Evolutionary conservation across 2,888 invertebrate genomes (phyloP), one percentile per base, ranked within the genome.

Genomic region (Homarus gammarus): DNA sequence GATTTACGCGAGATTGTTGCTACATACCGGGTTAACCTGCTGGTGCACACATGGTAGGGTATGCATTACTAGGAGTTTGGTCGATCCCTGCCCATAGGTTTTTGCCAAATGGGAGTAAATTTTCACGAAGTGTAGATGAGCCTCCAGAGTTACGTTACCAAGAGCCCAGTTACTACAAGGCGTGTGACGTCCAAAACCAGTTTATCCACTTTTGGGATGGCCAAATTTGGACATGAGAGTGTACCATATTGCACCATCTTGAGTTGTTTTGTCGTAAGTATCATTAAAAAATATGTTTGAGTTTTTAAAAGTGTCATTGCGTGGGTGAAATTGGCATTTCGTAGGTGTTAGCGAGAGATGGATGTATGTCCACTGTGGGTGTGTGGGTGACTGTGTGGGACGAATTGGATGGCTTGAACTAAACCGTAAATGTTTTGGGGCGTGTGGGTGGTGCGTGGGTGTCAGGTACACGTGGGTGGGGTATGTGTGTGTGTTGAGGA

Each of bases 241-340:
- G 64, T 22, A 64, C 64, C 64, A 64, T 64, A 64, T 64, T 64
- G 64, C 64, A 64, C 64, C 64, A 64, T 27, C 31, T 64, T 27
- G 18, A 18, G 56, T 18, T 56, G 0, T 56, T 56, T 56, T 56
- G 12, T 27, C 27, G 27, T 27, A 31, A 64, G 27, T 64, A n/a
- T 27, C 27, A 5, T n/a, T 1, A 64, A 64, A 64, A 64, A 64
- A n/a, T 64, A 56, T 27, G 22, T 3, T 64, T 27, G n/a, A 15
- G 18, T 27, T 22, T 64, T 6, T 27, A 8, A 5, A n/a, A 27
- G 27, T 64, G 1, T 64, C 8, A 27, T n/a, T n/a, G 31, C 18
- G 64, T 22, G 64, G 64, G 27, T 64, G 27, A 64, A 64, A 27
- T 64, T 64, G 15, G 64, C 22, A n/a, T 64, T 27, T 5, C n/a